Conservation (phyloP, 2,113 vertebrate species). For the Poeciliopsis occidentalis region DNA sequence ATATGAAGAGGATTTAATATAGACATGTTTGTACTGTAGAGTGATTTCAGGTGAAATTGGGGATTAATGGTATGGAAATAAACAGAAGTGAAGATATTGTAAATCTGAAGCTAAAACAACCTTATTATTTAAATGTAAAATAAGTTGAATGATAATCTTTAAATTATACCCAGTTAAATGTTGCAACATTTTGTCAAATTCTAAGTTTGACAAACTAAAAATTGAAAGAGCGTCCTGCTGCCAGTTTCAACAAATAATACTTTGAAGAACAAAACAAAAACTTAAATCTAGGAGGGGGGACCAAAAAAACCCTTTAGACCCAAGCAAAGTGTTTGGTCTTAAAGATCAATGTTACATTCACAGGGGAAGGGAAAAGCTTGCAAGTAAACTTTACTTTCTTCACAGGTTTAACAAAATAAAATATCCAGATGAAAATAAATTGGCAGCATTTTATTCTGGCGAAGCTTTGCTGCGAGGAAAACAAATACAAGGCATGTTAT, state of each 20-base stretch:
- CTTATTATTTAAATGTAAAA: too few relatives aligned
- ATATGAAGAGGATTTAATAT: too few relatives aligned
- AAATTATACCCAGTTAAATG: background rate
- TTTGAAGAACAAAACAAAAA: background rate
- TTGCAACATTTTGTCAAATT: background rate
- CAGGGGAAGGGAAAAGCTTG: background rate
- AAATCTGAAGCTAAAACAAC: background rate
- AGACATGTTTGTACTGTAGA: background rate
- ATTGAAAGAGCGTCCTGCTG: too few relatives aligned
- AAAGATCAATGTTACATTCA: too few relatives aligned
- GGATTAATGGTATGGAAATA: too few relatives aligned
- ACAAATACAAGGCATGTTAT: background rate
- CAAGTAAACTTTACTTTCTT: too few relatives aligned
- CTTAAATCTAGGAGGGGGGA: too few relatives aligned
- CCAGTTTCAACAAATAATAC: background rate
- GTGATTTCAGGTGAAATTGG: background rate
- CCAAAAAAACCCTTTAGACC: background rate
- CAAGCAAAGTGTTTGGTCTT: background rate
- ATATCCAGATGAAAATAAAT: background rate
- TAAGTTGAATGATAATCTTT: background rate
- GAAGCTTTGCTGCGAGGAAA: background rate
- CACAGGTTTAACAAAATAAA: too few relatives aligned
- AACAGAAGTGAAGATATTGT: too few relatives aligned
- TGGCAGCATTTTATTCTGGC: background rate
- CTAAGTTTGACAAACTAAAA: background rate